Percentiles rank a stretch among this genome's conserved stretches.
Conservation (phyloP, 2,113 vertebrate species). For the Odobenus rosmarus region DNA sequence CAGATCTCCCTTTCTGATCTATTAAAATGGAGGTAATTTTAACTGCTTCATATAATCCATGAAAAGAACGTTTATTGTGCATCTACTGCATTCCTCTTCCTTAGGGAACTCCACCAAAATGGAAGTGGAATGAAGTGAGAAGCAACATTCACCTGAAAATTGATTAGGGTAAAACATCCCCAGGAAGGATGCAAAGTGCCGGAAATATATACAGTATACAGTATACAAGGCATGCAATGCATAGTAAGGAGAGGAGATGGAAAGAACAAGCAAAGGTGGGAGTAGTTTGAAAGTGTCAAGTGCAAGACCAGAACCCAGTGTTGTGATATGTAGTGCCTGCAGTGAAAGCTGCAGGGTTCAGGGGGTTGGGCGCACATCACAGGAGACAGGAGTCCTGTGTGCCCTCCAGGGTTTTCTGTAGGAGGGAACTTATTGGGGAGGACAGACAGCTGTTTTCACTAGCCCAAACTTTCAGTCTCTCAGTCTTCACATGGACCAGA, state of each 20-base stretch:
- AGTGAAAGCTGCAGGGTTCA: background rate
- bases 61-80: slow-evolving; percentile 10
- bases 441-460: background rate
- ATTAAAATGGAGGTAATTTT: background rate
- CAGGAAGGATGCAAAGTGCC: background rate
- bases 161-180: background rate
- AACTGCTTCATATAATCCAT: background rate
- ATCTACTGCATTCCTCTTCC: background rate
- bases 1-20: background rate
- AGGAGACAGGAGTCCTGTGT: background rate
- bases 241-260: too few relatives aligned
- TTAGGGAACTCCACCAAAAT: background rate
- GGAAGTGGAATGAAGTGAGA: background rate
- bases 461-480: background rate
- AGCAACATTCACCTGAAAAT: background rate
- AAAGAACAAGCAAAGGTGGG: background rate
- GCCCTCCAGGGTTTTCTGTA: background rate
- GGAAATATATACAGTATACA: background rate
- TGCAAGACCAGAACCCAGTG: background rate
- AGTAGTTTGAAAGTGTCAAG: background rate
- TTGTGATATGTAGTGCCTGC: background rate
- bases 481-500: background rate
- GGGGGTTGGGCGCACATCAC: background rate
- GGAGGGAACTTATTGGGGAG: background rate
- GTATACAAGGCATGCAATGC: background rate